These are phyloP conservation scores for Aleadryas rufinucha DNA, from an alignment of 2,113 vertebrate genomes.

Conservation along the genomic window DNA sequence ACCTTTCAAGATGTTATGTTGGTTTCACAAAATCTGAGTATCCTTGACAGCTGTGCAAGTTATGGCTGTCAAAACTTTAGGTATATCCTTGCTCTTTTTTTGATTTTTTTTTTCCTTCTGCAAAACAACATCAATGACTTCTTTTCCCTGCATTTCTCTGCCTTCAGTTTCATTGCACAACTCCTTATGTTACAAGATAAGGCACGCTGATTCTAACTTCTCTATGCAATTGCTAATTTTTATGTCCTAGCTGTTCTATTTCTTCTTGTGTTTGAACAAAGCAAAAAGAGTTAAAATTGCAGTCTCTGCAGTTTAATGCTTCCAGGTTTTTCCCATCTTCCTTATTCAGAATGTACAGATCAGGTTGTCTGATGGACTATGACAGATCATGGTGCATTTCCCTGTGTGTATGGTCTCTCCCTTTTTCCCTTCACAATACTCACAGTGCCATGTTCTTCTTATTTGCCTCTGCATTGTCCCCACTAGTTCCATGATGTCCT, in stretches of 20 bases:
- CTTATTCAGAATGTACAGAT: background rate
- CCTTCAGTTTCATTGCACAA: background rate
- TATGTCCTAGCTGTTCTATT: background rate
- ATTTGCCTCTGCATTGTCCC: background rate
- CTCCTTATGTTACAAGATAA: background rate
- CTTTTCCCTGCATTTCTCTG: background rate
- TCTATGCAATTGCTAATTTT: background rate
- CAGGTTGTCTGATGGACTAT: accelerated
- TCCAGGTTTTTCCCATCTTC: background rate
- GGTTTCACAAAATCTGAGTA: background rate
- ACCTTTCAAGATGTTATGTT: background rate
- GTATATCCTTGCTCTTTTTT: background rate
- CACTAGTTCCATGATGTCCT: background rate
- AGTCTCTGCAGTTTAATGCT: background rate
- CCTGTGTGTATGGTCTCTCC: accelerated
- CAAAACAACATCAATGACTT: background rate
- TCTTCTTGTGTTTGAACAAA: background rate
- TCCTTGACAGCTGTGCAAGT: background rate
- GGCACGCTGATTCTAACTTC: background rate
- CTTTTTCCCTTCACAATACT: background rate
- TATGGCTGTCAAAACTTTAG: background rate
- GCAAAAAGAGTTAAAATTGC: background rate
- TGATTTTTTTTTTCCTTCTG: background rate
- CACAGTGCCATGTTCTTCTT: background rate
- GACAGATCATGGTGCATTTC: background rate